Conservation (phyloP, 2,113 vertebrate genomes). For the Pedionomus torquatus region DNA sequence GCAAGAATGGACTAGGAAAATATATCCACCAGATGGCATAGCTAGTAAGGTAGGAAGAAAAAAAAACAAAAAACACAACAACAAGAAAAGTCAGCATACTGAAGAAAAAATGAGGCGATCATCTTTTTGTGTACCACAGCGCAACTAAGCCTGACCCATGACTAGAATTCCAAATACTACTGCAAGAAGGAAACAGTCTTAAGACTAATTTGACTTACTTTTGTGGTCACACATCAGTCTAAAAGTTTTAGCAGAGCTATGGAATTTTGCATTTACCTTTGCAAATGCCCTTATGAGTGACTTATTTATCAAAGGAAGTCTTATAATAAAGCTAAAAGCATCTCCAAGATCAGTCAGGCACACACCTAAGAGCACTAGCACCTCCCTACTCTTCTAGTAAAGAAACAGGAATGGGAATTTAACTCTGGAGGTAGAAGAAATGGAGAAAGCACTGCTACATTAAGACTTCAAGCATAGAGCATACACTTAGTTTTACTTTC, state of each 20-base stretch:
- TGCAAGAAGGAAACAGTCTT: background rate
- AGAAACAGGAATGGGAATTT: background rate
- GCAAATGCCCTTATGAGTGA: background rate
- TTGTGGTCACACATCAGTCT: accelerated
- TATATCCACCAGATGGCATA: conserved; percentile 66
- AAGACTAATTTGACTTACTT: background rate
- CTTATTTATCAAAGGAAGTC: background rate
- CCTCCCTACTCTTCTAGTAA: background rate
- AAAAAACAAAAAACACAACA: background rate
- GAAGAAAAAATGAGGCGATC: background rate
- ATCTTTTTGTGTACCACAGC: accelerated
- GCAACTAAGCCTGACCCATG: background rate
- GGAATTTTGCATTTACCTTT: background rate
- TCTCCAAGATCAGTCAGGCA: background rate
- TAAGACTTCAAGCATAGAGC: background rate
- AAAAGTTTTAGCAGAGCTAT: background rate
- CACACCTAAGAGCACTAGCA: background rate
- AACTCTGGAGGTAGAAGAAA: background rate
- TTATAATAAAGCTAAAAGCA: background rate
- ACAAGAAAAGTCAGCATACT: background rate
- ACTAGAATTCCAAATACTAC: background rate
- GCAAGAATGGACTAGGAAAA: background rate
- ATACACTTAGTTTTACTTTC: background rate
- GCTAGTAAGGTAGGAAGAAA: background rate
- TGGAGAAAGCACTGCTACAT: background rate